Conservation (phyloP, 2,113 vertebrate genomes). For the Panthera uncia region DNA sequence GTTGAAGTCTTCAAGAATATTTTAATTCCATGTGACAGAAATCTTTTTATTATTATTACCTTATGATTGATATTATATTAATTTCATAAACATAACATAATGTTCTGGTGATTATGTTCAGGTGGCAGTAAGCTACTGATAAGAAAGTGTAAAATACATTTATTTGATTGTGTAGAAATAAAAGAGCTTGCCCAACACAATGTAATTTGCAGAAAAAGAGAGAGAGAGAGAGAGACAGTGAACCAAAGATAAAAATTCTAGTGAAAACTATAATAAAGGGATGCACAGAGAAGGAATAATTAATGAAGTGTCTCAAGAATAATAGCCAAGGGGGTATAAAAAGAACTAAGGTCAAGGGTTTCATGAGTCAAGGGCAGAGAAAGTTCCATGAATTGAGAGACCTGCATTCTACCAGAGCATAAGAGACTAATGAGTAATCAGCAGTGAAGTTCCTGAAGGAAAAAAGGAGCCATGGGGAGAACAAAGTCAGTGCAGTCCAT, state of each 20-base stretch:
- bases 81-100: not conserved
- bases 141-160: constrained; percentile 33
- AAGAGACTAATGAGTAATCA: not conserved
- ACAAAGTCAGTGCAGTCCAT: not conserved
- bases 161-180: not conserved
- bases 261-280: not conserved
- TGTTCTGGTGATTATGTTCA: not conserved
- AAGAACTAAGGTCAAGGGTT: not conserved
- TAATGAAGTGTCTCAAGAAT: not conserved
- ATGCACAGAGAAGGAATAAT: not conserved
- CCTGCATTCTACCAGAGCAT: not conserved
- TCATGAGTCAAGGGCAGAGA: not conserved
- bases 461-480: not conserved
- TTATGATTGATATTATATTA: not conserved
- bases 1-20: not conserved
- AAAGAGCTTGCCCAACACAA: not conserved
- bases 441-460: not conserved
- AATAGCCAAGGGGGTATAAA: not conserved
- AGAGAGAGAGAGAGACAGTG: not conserved
- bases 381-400: not conserved
- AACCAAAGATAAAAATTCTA: not conserved
- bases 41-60: not conserved
- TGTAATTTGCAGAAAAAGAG: not conserved
- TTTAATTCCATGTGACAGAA: not conserved
- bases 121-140: not conserved